phyloP scores from a whole-genome alignment of 2,113 vertebrate species.

The Trogon melanurus region DNA sequence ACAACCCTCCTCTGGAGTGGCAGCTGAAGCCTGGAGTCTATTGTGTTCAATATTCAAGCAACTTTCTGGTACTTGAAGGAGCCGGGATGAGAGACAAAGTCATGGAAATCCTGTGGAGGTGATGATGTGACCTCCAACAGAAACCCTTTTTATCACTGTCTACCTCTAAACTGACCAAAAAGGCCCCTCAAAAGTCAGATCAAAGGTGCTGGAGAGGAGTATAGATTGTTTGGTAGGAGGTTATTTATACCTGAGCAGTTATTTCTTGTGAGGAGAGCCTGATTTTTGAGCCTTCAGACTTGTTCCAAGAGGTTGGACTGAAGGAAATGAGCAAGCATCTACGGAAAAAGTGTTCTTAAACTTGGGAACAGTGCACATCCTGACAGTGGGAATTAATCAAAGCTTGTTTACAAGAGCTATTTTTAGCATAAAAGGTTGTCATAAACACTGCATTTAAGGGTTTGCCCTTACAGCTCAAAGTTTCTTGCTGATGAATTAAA shows the following conservation, averaged over 20 bases:
- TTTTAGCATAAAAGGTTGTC: conserved; percentile 79
- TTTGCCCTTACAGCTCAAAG: conserved; percentile 32
- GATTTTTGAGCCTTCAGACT: conserved; percentile 39
- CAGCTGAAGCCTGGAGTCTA: not conserved
- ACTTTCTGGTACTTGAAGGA: not conserved
- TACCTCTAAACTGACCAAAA: not conserved
- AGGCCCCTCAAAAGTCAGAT: not conserved
- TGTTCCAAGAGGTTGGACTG: conserved; percentile 53
- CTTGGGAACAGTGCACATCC: conserved; percentile 77
- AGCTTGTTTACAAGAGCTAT: conserved; percentile 80
- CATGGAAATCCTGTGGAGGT: not conserved
- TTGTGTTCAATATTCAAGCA: not conserved
- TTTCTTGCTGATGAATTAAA: not conserved
- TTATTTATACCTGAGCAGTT: conserved; percentile 35
- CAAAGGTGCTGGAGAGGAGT: conserved; percentile 8
- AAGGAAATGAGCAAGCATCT: conserved; percentile 77
- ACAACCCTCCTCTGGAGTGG: not conserved
- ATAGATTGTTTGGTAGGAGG: not conserved
- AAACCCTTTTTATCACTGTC: not conserved
- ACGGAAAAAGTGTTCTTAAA: conserved; percentile 78
- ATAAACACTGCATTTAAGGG: conserved; percentile 47
- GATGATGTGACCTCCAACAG: not conserved
- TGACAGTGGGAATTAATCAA: conserved; percentile 82
- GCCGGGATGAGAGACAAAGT: not conserved
- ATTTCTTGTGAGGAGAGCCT: conserved; percentile 19